A percentile compares a stretch with the other conserved stretches of the same genome.
Evolutionary conservation across 2,797 vertebrate species (phyloP).

Genomic region (Esox lucius): DNA sequence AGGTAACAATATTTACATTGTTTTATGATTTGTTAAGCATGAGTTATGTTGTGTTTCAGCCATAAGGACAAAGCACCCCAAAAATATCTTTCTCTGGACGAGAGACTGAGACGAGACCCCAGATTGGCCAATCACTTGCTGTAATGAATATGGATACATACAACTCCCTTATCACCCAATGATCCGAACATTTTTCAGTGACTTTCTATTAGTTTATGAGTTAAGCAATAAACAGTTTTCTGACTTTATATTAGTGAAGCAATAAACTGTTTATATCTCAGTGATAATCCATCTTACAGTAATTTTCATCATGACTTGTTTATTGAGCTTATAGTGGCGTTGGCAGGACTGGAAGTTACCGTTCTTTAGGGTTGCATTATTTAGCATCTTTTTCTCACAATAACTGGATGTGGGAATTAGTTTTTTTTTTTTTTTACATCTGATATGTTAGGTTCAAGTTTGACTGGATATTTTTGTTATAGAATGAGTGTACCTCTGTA

Average conservation of each 20-base stretch:
- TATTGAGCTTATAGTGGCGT: background rate
- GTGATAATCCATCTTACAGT: background rate
- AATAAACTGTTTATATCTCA: background rate
- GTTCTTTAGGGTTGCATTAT: too few relatives aligned
- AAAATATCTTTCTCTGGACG: constrained; percentile 69
- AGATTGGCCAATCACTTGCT: constrained; percentile 58
- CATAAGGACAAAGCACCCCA: constrained; percentile 71
- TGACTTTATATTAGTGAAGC: background rate
- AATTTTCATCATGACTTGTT: background rate
- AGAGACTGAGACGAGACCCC: constrained; percentile 75
- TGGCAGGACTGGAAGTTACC: too few relatives aligned
- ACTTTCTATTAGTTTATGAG: background rate
- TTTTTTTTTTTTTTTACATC: too few relatives aligned
- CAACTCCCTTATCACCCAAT: background rate
- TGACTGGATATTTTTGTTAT: too few relatives aligned
- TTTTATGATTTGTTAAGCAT: background rate
- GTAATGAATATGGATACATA: constrained; percentile 13
- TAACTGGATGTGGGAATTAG: too few relatives aligned
- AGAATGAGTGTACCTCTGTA: too few relatives aligned
- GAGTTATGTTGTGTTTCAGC: constrained; percentile 55
- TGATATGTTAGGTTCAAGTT: too few relatives aligned
- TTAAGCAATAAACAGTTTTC: background rate
- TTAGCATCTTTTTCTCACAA: background rate
- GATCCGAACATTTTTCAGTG: background rate
- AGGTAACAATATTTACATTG: background rate